A percentile compares a stretch with the other conserved stretches of the same genome.
Evolutionary conservation across 2,888 invertebrate species (phyloP).

Genomic region (Zonitis immaculata): DNA sequence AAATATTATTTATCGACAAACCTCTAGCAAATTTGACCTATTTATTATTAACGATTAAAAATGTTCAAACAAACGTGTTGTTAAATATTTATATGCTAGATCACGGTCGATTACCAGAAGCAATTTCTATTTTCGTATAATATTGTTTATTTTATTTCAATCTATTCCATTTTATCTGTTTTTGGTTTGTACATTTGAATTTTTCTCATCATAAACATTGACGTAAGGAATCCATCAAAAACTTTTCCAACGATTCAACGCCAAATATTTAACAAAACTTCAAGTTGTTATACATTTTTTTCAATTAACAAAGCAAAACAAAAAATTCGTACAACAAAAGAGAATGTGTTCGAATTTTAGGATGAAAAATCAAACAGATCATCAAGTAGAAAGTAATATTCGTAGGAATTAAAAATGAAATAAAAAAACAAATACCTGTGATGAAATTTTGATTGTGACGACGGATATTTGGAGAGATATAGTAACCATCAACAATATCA

Average conservation of each 20-base stretch:
- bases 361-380: too few relatives aligned
- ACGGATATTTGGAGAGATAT: too few relatives aligned
- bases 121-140: constrained; percentile 16
- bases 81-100: constrained; percentile 22
- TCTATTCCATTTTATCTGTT: constrained; percentile 21
- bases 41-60: constrained; percentile 1
- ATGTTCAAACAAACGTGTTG: constrained; percentile 11
- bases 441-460: too few relatives aligned
- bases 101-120: constrained; percentile 20
- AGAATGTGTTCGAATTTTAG: too few relatives aligned
- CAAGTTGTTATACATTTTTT: neutral
- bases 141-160: constrained; percentile 20
- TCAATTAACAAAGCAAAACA: neutral
- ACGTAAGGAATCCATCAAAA: constrained; percentile 15
- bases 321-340: neutral
- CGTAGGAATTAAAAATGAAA: too few relatives aligned
- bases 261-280: neutral
- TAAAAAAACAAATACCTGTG: too few relatives aligned
- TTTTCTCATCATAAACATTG: constrained; percentile 15
- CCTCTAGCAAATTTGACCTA: constrained; percentile 1
- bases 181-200: constrained; percentile 19
- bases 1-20: too few relatives aligned
- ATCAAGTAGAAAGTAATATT: too few relatives aligned
- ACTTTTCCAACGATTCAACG: constrained; percentile 1
- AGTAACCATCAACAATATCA: constrained; percentile 2